These are phyloP conservation scores for Alosa alosa DNA, from an alignment of 2,113 vertebrate genomes.

Conservation along the genomic window DNA sequence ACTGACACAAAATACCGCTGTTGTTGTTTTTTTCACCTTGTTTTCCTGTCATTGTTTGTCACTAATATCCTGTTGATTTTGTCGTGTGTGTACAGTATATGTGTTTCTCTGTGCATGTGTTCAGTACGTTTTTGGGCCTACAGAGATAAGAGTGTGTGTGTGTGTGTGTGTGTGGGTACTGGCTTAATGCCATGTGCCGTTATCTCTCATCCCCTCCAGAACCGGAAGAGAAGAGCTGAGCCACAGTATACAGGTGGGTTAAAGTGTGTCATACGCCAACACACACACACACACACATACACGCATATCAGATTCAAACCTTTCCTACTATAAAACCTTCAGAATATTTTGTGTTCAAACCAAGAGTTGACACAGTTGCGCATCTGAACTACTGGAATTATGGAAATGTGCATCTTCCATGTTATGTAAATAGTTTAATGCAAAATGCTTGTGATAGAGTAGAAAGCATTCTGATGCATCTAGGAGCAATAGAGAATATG, in stretches of 20 bases:
- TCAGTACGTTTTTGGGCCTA: not conserved
- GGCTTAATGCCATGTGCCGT: not conserved
- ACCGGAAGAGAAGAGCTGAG: not conserved
- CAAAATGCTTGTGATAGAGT: not conserved
- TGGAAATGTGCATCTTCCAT: not conserved
- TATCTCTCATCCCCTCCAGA: not conserved
- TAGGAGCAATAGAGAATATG: not conserved
- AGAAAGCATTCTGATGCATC: not conserved
- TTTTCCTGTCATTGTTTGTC: slow-evolving; percentile 6
- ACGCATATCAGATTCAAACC: not conserved
- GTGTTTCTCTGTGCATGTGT: not conserved
- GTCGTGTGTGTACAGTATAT: not conserved
- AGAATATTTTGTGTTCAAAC: not conserved
- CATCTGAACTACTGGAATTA: not conserved
- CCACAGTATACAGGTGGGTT: not conserved
- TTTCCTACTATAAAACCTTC: not conserved
- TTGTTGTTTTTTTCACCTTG: not conserved
- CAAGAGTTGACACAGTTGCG: not conserved
- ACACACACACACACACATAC: not conserved
- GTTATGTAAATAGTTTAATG: too few species aligned
- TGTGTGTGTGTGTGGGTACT: not conserved
- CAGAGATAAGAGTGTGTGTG: not conserved
- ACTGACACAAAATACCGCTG: not conserved
- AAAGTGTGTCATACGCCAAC: not conserved
- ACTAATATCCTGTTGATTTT: not conserved